Conservation (phyloP, 2,888 invertebrate genomes). For the Chrysodeixis includens region DNA sequence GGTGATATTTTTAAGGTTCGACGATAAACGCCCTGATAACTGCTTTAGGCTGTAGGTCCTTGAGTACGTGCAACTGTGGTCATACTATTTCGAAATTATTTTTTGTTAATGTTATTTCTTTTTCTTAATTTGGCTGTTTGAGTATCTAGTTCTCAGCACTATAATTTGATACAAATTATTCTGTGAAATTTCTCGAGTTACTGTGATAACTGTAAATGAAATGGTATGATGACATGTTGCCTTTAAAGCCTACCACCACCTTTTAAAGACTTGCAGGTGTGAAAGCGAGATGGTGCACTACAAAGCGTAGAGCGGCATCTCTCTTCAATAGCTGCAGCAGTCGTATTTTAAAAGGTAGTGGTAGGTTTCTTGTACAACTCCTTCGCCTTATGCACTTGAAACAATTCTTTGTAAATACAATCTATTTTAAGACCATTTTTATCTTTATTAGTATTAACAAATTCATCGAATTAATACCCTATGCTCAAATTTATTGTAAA, state of each 20-base stretch:
- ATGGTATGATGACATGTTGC: conserved; percentile 22
- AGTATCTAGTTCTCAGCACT: neutral
- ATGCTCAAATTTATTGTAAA: conserved; percentile 69
- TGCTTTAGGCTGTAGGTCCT: conserved; percentile 62
- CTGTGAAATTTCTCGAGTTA: neutral
- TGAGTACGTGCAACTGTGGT: conserved; percentile 21
- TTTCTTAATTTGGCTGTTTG: neutral
- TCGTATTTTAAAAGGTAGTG: no score
- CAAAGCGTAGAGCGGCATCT: no score
- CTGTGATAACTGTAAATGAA: neutral
- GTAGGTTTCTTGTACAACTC: conserved; percentile 16
- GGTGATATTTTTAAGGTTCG: conserved; percentile 64
- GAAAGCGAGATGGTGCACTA: no score
- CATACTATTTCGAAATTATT: conserved; percentile 22
- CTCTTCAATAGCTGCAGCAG: no score
- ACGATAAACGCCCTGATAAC: conserved; percentile 75
- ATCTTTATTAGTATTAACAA: conserved; percentile 44
- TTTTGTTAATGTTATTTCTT: neutral
- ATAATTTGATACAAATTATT: neutral
- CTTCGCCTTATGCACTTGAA: conserved; percentile 58
- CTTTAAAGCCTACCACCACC: neutral
- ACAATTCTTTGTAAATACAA: conserved; percentile 57
- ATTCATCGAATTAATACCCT: conserved; percentile 35
- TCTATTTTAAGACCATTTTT: conserved; percentile 46
- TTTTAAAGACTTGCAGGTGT: no score